These are phyloP conservation scores for Automeris io DNA, from an alignment of 2,888 invertebrate species.

Conservation along the genomic window DNA sequence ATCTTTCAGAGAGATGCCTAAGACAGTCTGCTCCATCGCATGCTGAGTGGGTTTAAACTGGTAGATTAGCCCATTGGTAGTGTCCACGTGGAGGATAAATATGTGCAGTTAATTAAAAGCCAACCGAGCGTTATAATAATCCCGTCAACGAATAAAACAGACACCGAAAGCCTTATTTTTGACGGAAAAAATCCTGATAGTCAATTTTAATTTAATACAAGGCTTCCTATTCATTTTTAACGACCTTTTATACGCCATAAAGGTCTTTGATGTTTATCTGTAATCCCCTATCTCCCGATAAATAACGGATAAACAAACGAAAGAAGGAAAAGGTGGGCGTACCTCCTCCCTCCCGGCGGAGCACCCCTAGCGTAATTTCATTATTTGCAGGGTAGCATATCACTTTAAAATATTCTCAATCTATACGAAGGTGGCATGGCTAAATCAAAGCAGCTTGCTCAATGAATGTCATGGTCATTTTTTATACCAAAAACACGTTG, in stretches of 20 bases:
- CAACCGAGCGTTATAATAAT: slow-evolving; percentile 35
- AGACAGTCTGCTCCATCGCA: too few relatives aligned
- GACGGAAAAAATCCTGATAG: background rate
- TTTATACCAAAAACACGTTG: too few relatives aligned
- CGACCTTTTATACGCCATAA: slow-evolving; percentile 19
- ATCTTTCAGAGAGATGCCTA: too few relatives aligned
- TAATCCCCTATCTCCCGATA: slow-evolving; percentile 59
- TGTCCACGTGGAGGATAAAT: too few relatives aligned
- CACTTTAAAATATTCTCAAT: slow-evolving; percentile 46
- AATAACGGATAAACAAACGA: slow-evolving; percentile 64
- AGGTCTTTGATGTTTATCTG: slow-evolving; percentile 64
- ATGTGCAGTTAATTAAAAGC: too few relatives aligned
- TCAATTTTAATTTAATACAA: slow-evolving; percentile 3
- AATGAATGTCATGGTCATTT: too few relatives aligned
- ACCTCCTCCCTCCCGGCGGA: slow-evolving; percentile 15
- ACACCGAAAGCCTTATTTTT: background rate
- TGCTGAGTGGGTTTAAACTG: too few relatives aligned
- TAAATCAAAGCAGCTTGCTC: background rate
- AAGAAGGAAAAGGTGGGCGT: slow-evolving; percentile 40
- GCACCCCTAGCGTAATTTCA: slow-evolving; percentile 46
- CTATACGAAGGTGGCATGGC: slow-evolving; percentile 22
- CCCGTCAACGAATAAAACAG: slow-evolving; percentile 15
- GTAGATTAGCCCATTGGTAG: too few relatives aligned
- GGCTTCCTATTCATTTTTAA: slow-evolving; percentile 3
- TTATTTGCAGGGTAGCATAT: slow-evolving; percentile 47